Percentiles rank a stretch among this genome's conserved stretches.
These are phyloP conservation scores for Caretta caretta DNA, from an alignment of 2,113 vertebrate genomes.

Conservation along the genomic window DNA sequence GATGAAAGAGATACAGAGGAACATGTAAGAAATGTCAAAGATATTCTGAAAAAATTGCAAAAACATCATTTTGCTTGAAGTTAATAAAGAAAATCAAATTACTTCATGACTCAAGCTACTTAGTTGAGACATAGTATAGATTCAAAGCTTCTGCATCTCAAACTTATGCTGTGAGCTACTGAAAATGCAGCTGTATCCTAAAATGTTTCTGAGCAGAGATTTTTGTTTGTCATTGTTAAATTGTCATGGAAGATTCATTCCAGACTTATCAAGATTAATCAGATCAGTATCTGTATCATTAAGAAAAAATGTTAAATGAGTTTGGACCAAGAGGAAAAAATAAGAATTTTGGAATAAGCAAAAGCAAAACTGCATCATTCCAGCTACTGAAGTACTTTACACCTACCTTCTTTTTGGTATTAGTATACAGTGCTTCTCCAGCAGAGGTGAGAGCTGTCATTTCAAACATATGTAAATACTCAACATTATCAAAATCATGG, in stretches of 20 bases:
- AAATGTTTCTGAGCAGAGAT: neutral
- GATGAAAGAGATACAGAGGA: neutral
- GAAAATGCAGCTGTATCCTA: fast-evolving
- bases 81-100: neutral
- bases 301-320: neutral
- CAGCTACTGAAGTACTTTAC: neutral
- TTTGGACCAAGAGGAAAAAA: neutral
- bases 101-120: neutral
- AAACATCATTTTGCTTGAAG: neutral
- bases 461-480: neutral
- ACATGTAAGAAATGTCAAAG: neutral
- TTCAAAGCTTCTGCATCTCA: neutral
- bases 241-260: neutral
- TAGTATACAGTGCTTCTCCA: neutral
- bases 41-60: neutral
- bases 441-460: neutral
- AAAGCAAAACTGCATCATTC: neutral
- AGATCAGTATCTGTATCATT: neutral
- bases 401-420: neutral
- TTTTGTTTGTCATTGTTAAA: neutral
- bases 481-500: neutral
- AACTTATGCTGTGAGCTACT: neutral
- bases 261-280: neutral
- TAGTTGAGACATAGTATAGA: neutral
- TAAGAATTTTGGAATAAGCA: neutral